Evolutionary conservation across 2,888 invertebrate species (phyloP), one percentile per base, ranked within the genome.

Genomic region (Zaprionus obscuricornis): DNA sequence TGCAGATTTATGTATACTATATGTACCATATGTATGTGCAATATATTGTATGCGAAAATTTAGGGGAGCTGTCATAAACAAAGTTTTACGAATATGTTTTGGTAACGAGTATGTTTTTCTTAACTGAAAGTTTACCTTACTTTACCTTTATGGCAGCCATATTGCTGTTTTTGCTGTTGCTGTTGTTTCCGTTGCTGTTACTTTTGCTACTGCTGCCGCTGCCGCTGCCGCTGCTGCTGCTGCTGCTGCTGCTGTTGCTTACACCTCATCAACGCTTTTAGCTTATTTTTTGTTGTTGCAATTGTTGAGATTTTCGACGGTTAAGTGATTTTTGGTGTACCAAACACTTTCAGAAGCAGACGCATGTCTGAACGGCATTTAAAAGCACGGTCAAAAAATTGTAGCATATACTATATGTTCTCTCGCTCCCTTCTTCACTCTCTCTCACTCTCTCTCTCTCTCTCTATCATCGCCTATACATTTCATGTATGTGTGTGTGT

Each of bases 281-380:
- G 49, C 58, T 59, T 50, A 50, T 29, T 31, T 29, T 1, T 11
- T 3, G 8, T 17, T 16, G 14, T 65, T 42, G 68, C 71, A 43
- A 68, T 63, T 83, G 71, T 68, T 65, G 37, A 63, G 66, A 76
- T 63, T 74, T 74, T 67, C 42, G 66, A 55, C 69, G 64, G 67
- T 69, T 77, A 81, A 81, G 79, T 81, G 79, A 84, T 81, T 81
- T 81, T 69, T 65, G 59, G 66, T 84, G 79, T 81, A 72, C 71
- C 74, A 60, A n/a, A n/a, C 50, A 66, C 70, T 76, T 79, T 73
- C 40, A 51, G 59, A 56, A 69, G 62, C 67, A 22, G 22, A 5
- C 4, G 49, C 45, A 16, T 13, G 63, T 29, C 49, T 52, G 18
- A 47, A 31, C 16, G 17, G 29, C 5, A 26, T 66, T 67, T 46